These are phyloP conservation scores for Lagria hirta DNA, from an alignment of 2,888 invertebrate species.

Conservation along the genomic window DNA sequence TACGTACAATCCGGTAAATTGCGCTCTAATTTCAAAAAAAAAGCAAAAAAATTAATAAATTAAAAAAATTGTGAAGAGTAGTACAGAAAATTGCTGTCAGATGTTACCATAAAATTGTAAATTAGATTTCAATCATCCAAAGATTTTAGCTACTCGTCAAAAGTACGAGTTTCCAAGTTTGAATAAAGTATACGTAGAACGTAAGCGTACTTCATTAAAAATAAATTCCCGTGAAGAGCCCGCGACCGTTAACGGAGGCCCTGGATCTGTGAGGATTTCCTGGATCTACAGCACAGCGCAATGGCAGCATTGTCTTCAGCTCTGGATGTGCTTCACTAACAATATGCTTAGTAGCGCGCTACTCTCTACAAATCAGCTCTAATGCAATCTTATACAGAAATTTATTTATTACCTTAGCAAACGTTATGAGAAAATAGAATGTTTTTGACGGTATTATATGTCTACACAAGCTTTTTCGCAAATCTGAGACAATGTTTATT, in stretches of 20 bases:
- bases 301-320: slow-evolving; percentile 20
- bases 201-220: slow-evolving; percentile 58
- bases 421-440: too few relatives aligned
- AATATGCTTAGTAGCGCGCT: slow-evolving; percentile 28
- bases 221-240: slow-evolving; percentile 55
- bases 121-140: too few relatives aligned
- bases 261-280: slow-evolving; percentile 55
- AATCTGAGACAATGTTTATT: too few relatives aligned
- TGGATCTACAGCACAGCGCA: slow-evolving; percentile 50
- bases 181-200: slow-evolving; percentile 25
- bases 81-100: too few relatives aligned
- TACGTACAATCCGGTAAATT: too few relatives aligned
- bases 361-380: slow-evolving; percentile 24
- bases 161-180: slow-evolving; percentile 16
- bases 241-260: slow-evolving; percentile 51
- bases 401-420: slow-evolving; percentile 15
- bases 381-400: slow-evolving; percentile 18
- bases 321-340: slow-evolving; percentile 26
- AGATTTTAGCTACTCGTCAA: too few relatives aligned
- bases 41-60: too few relatives aligned
- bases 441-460: too few relatives aligned
- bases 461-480: too few relatives aligned
- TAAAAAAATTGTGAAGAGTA: too few relatives aligned
- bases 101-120: too few relatives aligned
- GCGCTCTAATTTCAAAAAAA: too few relatives aligned